These are phyloP conservation scores for Puntigrus tetrazona DNA, from an alignment of 2,113 vertebrate species.

Conservation along the genomic window DNA sequence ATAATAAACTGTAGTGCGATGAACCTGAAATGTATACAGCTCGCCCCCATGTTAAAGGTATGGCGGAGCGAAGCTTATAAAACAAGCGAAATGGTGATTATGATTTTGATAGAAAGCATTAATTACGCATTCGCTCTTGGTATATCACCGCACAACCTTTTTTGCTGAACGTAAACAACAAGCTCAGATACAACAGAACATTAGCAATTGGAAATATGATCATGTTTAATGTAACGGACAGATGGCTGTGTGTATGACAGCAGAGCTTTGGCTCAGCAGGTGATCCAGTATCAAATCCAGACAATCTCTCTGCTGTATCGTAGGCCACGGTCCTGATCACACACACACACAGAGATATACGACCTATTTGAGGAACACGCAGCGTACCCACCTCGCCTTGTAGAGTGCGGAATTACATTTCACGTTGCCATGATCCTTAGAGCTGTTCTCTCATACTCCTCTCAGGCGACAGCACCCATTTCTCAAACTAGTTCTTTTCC, in stretches of 20 bases:
- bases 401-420: constrained; percentile 11
- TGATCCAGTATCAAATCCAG: constrained; percentile 27
- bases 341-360: not conserved
- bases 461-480: constrained; percentile 24
- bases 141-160: not conserved
- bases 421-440: constrained; percentile 15
- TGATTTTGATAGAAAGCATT: not conserved
- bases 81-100: not conserved
- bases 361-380: not conserved
- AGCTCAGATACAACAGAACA: not conserved
- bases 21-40: not conserved
- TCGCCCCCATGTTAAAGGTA: not conserved
- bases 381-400: constrained; percentile 26
- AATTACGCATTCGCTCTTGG: not conserved
- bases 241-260: not conserved
- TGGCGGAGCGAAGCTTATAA: too few species aligned
- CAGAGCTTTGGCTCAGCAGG: constrained; percentile 25
- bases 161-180: not conserved
- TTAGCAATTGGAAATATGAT: not conserved
- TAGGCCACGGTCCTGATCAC: constrained; percentile 6
- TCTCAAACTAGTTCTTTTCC: constrained; percentile 40
- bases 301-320: constrained; percentile 26
- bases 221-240: not conserved
- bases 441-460: not conserved
- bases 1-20: not conserved